These are phyloP conservation scores for Equus przewalskii DNA, from an alignment of 2,113 vertebrate species.

Conservation along the genomic window DNA sequence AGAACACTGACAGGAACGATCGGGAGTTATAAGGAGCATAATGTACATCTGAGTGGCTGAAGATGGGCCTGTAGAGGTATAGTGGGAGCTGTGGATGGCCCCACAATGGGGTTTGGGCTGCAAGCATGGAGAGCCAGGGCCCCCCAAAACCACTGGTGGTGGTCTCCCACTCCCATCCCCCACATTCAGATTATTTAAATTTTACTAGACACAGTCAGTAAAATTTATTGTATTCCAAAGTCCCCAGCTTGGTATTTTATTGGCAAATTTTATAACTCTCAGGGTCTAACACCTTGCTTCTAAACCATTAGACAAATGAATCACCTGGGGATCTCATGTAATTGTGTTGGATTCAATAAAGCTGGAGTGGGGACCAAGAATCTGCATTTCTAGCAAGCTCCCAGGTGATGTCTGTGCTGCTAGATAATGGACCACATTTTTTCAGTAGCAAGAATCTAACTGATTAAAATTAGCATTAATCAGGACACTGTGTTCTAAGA, in stretches of 20 bases:
- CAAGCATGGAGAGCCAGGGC: not conserved
- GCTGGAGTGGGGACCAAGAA: not conserved
- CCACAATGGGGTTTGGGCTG: not conserved
- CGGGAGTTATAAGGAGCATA: not conserved
- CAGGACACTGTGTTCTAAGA: not conserved
- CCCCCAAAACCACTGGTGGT: not conserved
- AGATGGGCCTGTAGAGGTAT: not conserved
- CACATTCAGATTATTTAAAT: not conserved
- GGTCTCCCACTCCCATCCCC: not conserved
- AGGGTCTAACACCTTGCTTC: constrained; percentile 19
- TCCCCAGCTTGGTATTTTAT: not conserved
- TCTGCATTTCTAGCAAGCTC: constrained; percentile 23
- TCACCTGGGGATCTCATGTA: not conserved
- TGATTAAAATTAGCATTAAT: not conserved
- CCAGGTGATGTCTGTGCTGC: not conserved
- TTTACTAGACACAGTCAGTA: not conserved
- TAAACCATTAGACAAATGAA: constrained; percentile 22
- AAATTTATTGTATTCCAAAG: not conserved
- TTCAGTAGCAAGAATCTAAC: not conserved
- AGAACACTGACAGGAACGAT: not conserved
- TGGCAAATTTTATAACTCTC: constrained; percentile 38
- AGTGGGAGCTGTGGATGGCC: not conserved
- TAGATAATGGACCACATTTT: not conserved
- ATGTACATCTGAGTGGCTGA: not conserved
- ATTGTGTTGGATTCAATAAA: not conserved